Evolutionary conservation across 2,113 vertebrate species (phyloP).

Genomic region (Pluvianellus socialis): DNA sequence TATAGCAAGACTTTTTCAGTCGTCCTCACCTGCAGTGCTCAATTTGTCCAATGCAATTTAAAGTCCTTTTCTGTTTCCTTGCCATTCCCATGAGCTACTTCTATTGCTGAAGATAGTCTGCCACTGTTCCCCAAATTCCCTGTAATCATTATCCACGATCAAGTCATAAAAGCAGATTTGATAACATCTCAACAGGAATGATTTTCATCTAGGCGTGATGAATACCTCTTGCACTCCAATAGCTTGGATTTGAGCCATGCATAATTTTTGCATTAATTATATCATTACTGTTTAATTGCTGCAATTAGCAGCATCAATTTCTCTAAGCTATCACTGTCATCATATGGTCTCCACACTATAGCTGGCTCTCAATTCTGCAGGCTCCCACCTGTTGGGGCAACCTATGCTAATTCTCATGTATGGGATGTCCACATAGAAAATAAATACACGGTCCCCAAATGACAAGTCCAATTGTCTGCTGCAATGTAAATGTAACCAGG

Average conservation of each 20-base stretch:
- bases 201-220: constrained; percentile 19
- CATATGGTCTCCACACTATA: neutral
- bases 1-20: neutral
- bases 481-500: neutral
- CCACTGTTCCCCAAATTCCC: neutral
- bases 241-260: constrained; percentile 38
- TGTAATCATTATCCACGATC: neutral
- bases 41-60: neutral
- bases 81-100: neutral
- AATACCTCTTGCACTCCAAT: constrained; percentile 15
- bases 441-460: neutral
- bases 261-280: constrained; percentile 55
- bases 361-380: neutral
- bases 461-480: neutral
- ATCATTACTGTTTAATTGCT: constrained; percentile 28
- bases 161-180: neutral
- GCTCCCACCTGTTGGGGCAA: neutral
- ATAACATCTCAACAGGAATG: neutral
- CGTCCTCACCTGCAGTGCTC: neutral
- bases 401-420: neutral
- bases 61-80: neutral
- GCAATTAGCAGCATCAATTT: constrained; percentile 48
- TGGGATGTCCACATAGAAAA: neutral
- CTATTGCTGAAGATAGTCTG: neutral
- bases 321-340: constrained; percentile 37